phyloP scores from a whole-genome alignment of 2,797 vertebrate species.

The Eremophila alpestris region DNA sequence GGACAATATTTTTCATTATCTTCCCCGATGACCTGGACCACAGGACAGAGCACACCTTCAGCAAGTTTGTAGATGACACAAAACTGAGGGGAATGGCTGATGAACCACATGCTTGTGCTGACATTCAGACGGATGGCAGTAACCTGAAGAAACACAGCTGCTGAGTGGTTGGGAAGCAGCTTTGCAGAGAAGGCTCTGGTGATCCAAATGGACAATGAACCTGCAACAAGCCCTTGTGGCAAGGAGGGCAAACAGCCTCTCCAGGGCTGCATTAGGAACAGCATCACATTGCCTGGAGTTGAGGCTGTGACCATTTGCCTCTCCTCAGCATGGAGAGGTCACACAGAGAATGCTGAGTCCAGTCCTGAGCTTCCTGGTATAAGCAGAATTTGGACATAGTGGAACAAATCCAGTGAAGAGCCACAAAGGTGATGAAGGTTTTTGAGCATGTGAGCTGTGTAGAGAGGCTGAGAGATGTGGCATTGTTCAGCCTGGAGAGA shows the following conservation, averaged over 20 bases:
- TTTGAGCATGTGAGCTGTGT: neutral
- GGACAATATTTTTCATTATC: neutral
- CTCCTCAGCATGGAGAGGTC: neutral
- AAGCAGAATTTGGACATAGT: neutral
- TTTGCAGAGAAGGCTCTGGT: neutral
- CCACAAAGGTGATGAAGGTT: neutral
- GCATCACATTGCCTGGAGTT: neutral
- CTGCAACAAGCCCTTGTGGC: neutral
- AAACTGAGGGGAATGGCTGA: neutral
- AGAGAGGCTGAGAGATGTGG: neutral
- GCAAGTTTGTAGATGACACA: neutral
- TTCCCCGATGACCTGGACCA: neutral
- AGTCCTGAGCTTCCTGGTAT: neutral
- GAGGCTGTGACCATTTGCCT: neutral
- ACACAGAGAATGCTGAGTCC: neutral
- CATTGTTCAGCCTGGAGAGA: neutral
- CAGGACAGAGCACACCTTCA: neutral
- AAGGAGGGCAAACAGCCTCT: neutral
- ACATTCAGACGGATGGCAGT: neutral
- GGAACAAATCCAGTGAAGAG: neutral
- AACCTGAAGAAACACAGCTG: neutral
- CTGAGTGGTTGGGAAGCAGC: neutral
- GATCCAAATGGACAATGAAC: fast-evolving
- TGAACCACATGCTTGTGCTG: neutral
- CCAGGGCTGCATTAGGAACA: neutral